Base-by-base conservation (phyloP, 2,888 invertebrate genomes). In the Diachrysia chrysitis region DNA sequence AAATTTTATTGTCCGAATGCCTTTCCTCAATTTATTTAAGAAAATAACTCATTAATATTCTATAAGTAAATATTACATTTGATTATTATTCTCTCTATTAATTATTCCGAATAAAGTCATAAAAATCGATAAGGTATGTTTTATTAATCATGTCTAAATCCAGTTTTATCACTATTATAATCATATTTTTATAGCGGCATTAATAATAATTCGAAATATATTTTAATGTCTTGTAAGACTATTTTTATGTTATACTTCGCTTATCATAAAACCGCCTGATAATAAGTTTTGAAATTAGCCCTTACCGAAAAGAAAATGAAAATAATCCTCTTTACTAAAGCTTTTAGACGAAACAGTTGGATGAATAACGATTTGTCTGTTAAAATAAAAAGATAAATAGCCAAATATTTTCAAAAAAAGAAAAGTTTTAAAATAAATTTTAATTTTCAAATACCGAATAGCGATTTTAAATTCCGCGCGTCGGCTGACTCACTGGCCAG, bases 121-220 rank as follows among this genome's bases (percentile, higher is more conserved):
- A 72, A 82, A 77, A 81, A 81, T 76, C 69, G 76, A 78, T 81
- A 58, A 68, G 60, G 63, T 68, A 76, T 63, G 56, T 70, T 76
- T 73, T 83, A 81, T 78, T 78, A 66, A 81, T 71, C 63, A 64
- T 68, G 32, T 69, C 35, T 16, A 63, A 70, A 77, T 25, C 79
- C 48, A 42, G 76, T 70, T 73, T 68, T 65, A 59, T 53, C 54
- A 51, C 54, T 42, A 17, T 46, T 19, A 46, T 48, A 59, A 55
- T 66, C 42, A 69, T 69, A 72, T 66, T 73, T 79, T 69, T 74
- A 83, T 66, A 32, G 42, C 59, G 63, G 53, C 64, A 66, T 66
- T 69, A 61, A 78, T 73, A 70, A 72, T 71, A 66, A 62, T 37
- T 59, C 53, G 56, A 64, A 53, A 57, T 57, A 9, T 55, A 46